Conservation (phyloP, 1,140 invertebrate species). For the Drosophila takahashii region DNA sequence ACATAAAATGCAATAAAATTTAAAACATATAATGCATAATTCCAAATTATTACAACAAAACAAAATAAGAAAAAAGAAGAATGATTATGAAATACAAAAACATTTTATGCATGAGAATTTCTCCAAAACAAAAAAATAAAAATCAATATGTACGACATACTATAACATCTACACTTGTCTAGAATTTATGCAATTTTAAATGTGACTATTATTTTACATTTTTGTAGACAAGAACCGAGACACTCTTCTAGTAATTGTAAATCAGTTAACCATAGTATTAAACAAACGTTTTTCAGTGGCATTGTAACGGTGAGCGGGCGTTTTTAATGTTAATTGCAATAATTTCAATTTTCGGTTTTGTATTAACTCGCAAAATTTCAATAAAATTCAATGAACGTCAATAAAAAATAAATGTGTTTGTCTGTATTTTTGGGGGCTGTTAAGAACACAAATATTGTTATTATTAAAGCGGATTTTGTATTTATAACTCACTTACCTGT, state of each 20-base stretch:
- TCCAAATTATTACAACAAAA: slow-evolving; percentile 58
- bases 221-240: slow-evolving; percentile 74
- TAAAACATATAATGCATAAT: slow-evolving; percentile 74
- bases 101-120: slow-evolving; percentile 75
- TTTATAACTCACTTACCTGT: too few relatives aligned
- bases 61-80: slow-evolving; percentile 37
- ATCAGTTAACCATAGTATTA: slow-evolving; percentile 82
- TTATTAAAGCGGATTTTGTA: too few relatives aligned
- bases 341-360: slow-evolving; percentile 74
- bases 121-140: slow-evolving; percentile 50
- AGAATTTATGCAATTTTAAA: slow-evolving; percentile 80
- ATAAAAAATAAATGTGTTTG: slow-evolving; percentile 23
- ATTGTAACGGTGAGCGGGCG: slow-evolving; percentile 74
- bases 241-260: slow-evolving; percentile 73
- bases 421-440: neutral
- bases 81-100: slow-evolving; percentile 49
- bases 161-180: slow-evolving; percentile 73
- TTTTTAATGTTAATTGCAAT: slow-evolving; percentile 79
- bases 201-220: slow-evolving; percentile 80
- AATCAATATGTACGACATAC: slow-evolving; percentile 74
- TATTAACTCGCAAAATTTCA: slow-evolving; percentile 81
- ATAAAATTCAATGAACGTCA: slow-evolving; percentile 81
- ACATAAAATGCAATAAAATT: slow-evolving; percentile 82
- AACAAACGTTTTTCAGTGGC: slow-evolving; percentile 73
- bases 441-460: too few relatives aligned